Conservation (phyloP, 2,888 invertebrate genomes). For the Rambutsinella grinnellia region DNA sequence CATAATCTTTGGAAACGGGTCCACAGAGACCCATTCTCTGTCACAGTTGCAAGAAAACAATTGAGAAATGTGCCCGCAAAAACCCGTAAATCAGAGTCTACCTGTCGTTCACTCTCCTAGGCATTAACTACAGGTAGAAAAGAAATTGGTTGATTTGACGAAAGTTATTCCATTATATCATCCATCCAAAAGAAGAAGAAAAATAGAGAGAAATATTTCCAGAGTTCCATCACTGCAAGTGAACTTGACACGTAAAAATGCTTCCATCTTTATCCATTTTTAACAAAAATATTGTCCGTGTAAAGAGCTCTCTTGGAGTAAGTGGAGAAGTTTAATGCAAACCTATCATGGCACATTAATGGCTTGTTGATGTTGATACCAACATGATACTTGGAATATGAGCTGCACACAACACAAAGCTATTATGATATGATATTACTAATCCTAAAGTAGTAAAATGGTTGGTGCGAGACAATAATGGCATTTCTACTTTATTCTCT, state of each 20-base stretch:
- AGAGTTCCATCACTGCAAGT: no score
- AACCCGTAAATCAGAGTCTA: conserved; percentile 58
- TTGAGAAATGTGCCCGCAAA: conserved; percentile 66
- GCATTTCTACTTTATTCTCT: no score
- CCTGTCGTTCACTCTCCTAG: conserved; percentile 42
- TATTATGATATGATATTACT: background rate
- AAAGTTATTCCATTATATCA: conserved; percentile 9
- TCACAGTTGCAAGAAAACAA: conserved; percentile 65
- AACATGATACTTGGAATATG: conserved; percentile 16
- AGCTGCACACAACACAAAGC: conserved; percentile 5
- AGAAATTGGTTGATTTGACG: conserved; percentile 37
- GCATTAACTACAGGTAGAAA: conserved; percentile 5
- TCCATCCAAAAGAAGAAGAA: background rate
- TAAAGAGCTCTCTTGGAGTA: no score
- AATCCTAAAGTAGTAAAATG: background rate
- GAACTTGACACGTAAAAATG: no score
- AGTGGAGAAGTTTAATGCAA: conserved; percentile 19
- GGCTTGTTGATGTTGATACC: conserved; percentile 35
- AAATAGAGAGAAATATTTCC: background rate
- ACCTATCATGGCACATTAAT: conserved; percentile 35
- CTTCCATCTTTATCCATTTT: background rate
- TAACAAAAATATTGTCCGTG: background rate
- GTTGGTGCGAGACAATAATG: background rate
- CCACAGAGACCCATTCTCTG: conserved; percentile 64
- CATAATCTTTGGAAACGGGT: conserved; percentile 60